A percentile compares a stretch with the other conserved stretches of the same genome.
Conservation (phyloP, 92 coral and sea anemone species). For the Diadumene lineata region DNA sequence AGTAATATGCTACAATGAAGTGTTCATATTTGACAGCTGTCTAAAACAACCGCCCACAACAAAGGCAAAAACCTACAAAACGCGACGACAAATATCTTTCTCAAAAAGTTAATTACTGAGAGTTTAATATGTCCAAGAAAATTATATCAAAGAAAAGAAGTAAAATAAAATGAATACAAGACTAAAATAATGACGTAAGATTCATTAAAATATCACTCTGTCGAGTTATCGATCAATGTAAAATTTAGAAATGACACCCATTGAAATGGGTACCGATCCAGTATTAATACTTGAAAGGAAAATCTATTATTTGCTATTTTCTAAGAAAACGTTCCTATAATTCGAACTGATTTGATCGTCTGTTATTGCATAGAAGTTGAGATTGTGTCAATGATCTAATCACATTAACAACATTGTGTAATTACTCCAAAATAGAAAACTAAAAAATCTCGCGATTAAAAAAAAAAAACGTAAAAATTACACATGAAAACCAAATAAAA, state of each 20-base stretch:
- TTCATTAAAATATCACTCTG: background rate
- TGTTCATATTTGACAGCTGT: background rate
- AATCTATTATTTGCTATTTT: too few species aligned
- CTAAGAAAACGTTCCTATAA: background rate
- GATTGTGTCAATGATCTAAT: constrained; percentile 5
- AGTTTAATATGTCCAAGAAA: too few species aligned
- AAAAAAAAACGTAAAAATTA: background rate
- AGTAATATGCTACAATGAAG: background rate
- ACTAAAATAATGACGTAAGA: constrained; percentile 1
- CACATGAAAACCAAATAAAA: background rate
- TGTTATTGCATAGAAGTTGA: background rate
- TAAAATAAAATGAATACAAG: background rate
- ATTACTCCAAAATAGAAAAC: background rate
- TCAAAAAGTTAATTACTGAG: too few species aligned
- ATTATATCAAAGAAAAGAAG: too few species aligned
- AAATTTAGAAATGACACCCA: background rate
- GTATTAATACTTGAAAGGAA: too few species aligned
- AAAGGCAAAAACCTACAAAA: background rate
- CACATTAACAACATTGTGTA: background rate
- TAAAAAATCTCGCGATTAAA: background rate
- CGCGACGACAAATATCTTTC: too few species aligned
- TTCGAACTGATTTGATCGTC: background rate
- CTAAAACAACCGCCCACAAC: background rate
- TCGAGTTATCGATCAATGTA: background rate
- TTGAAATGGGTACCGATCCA: too few species aligned